A percentile compares a stretch with the other conserved stretches of the same genome.
Evolutionary conservation across 2,888 invertebrate species (phyloP).

Genomic region (Timema podura): DNA sequence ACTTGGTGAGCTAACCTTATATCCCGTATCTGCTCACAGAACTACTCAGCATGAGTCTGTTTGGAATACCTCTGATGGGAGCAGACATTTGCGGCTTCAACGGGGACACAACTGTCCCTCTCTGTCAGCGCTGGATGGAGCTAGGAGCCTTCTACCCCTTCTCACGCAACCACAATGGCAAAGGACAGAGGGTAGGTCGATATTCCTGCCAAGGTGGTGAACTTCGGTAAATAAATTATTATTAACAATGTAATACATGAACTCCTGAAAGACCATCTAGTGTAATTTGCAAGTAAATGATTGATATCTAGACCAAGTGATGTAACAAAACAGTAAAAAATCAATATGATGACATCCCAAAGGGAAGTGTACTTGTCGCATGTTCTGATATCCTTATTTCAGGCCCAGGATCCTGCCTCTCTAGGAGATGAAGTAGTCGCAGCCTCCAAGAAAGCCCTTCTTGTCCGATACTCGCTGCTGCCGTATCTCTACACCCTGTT

Average conservation of each 20-base stretch:
- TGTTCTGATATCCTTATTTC: no score
- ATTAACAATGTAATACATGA: no score
- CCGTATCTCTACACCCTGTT: slow-evolving; percentile 80
- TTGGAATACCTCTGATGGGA: slow-evolving; percentile 78
- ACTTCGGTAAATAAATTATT: no score
- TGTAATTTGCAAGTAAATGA: no score
- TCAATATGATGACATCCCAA: no score
- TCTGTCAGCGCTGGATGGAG: slow-evolving; percentile 82
- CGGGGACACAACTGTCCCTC: slow-evolving; percentile 63
- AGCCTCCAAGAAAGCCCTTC: slow-evolving; percentile 61
- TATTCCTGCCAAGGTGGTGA: no score
- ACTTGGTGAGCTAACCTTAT: no score
- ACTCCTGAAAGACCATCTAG: no score
- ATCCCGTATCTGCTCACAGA: slow-evolving; percentile 56
- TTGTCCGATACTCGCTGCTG: slow-evolving; percentile 64
- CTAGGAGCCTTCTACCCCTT: slow-evolving; percentile 87
- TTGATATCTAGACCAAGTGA: no score
- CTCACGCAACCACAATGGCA: slow-evolving; percentile 77
- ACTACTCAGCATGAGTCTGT: slow-evolving; percentile 67
- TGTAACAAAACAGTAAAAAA: no score
- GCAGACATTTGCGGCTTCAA: slow-evolving; percentile 84
- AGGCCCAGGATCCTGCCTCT: slow-evolving; percentile 83
- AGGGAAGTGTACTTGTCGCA: no score
- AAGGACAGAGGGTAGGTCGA: slow-evolving; percentile 59
- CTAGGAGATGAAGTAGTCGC: slow-evolving; percentile 62